Percentiles rank a stretch among this genome's conserved stretches.
phyloP scores from a whole-genome alignment of 2,888 invertebrate species.

The Ornithoptera priamus region DNA sequence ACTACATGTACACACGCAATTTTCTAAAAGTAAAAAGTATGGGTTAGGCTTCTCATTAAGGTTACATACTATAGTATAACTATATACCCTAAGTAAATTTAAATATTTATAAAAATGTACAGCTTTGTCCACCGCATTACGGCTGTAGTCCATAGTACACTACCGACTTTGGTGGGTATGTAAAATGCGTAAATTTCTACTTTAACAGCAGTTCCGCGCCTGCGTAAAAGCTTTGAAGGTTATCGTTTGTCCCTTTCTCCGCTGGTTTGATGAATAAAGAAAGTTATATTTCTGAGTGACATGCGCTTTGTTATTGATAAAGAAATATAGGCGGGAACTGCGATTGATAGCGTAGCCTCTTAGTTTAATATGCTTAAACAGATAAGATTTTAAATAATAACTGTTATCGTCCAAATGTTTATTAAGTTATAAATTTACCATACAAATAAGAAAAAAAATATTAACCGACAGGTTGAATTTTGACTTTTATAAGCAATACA shows the following conservation, averaged over 20 bases:
- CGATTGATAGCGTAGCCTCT: constrained; percentile 3
- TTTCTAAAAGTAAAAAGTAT: not conserved
- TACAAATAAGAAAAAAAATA: no score
- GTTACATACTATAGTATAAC: constrained; percentile 15
- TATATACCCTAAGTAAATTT: constrained; percentile 4
- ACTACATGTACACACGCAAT: not conserved
- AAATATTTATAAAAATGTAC: constrained; percentile 27
- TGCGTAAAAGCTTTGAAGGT: constrained; percentile 59
- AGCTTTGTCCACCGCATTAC: constrained; percentile 28
- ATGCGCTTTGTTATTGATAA: constrained; percentile 77
- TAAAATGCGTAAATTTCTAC: constrained; percentile 37
- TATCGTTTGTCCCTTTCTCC: constrained; percentile 54
- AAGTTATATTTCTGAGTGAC: constrained; percentile 45
- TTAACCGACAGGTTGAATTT: no score
- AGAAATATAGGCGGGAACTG: constrained; percentile 65
- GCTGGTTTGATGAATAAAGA: constrained; percentile 45
- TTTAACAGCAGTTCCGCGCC: constrained; percentile 52
- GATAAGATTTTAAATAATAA: not conserved
- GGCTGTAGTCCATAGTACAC: constrained; percentile 31
- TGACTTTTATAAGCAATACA: no score
- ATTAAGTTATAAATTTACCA: no score
- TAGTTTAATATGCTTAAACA: not conserved
- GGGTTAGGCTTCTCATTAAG: constrained; percentile 1
- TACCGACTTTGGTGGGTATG: constrained; percentile 32
- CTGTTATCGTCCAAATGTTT: no score